These are phyloP conservation scores for Mus caroli DNA, from an alignment of 2,797 vertebrate species.

Conservation along the genomic window DNA sequence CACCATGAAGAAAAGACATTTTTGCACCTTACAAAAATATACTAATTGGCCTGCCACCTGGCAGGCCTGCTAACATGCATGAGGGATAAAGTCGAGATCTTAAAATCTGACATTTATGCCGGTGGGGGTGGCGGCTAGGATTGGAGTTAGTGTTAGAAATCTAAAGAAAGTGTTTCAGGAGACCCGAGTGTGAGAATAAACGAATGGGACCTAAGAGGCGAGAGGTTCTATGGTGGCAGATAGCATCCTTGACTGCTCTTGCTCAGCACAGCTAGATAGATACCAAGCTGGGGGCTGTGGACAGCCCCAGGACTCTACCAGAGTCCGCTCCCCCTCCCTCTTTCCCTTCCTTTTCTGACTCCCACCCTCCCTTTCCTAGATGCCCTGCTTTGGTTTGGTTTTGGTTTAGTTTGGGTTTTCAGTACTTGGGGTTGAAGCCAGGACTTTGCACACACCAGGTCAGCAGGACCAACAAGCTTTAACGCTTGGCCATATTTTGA, in stretches of 20 bases:
- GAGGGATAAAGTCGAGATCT: constrained; percentile 77
- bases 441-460: not conserved
- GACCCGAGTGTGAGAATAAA: constrained; percentile 17
- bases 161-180: constrained; percentile 59
- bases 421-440: not conserved
- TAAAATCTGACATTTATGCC: constrained; percentile 79
- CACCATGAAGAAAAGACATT: constrained; percentile 73
- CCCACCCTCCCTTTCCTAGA: too few species aligned
- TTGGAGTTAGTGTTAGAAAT: constrained; percentile 52
- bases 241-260: not conserved
- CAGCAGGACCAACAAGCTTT: not conserved
- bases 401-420: not conserved
- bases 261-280: too few species aligned
- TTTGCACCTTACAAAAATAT: constrained; percentile 81
- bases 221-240: not conserved
- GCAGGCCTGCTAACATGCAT: constrained; percentile 71
- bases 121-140: constrained; percentile 67
- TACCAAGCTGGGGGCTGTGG: rapidly evolving
- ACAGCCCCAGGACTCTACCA: rapidly evolving
- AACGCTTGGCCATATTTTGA: not conserved
- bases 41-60: constrained; percentile 82
- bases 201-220: not conserved
- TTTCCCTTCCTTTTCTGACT: not conserved
- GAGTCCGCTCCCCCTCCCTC: rapidly evolving
- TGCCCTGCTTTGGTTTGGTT: not conserved